phyloP scores from a whole-genome alignment of 2,888 invertebrate genomes.

The Polydrusus tereticollis region DNA sequence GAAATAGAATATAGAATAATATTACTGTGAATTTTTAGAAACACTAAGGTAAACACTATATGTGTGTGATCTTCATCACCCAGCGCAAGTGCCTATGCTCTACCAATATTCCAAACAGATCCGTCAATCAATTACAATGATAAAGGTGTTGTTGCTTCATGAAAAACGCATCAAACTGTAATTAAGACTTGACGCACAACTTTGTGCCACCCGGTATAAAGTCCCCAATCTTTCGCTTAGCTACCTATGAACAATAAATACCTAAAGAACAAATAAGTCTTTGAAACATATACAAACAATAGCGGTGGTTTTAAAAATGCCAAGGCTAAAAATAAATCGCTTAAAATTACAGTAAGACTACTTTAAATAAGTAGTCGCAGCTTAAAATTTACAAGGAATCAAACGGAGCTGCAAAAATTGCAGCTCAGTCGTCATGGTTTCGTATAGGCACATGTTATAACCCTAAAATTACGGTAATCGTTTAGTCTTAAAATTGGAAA shows the following conservation, averaged over 20 bases:
- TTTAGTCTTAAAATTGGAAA: conserved; percentile 1
- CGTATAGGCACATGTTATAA: conserved; percentile 45
- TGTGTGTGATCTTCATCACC: too few relatives aligned
- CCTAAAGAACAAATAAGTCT: conserved; percentile 11
- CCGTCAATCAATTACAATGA: too few relatives aligned
- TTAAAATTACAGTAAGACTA: neutral
- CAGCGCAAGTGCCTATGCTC: too few relatives aligned
- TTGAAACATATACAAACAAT: conserved; percentile 18
- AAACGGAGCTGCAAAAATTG: conserved; percentile 16
- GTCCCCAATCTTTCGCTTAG: neutral
- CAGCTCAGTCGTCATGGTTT: conserved; percentile 30
- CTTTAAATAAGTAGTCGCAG: conserved; percentile 18
- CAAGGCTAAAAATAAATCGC: neutral
- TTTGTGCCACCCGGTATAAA: neutral
- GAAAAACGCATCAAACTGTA: too few relatives aligned
- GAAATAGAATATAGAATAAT: too few relatives aligned
- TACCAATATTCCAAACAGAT: too few relatives aligned
- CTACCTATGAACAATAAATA: conserved; percentile 13
- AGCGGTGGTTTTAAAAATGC: neutral
- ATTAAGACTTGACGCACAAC: too few relatives aligned
- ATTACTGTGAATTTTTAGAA: too few relatives aligned
- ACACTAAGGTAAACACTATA: too few relatives aligned
- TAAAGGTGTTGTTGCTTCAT: too few relatives aligned
- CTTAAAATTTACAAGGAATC: conserved; percentile 39
- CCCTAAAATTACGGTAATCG: conserved; percentile 30